Evolutionary conservation across 2,888 invertebrate species (phyloP).

Genomic region (Morpho achilles): DNA sequence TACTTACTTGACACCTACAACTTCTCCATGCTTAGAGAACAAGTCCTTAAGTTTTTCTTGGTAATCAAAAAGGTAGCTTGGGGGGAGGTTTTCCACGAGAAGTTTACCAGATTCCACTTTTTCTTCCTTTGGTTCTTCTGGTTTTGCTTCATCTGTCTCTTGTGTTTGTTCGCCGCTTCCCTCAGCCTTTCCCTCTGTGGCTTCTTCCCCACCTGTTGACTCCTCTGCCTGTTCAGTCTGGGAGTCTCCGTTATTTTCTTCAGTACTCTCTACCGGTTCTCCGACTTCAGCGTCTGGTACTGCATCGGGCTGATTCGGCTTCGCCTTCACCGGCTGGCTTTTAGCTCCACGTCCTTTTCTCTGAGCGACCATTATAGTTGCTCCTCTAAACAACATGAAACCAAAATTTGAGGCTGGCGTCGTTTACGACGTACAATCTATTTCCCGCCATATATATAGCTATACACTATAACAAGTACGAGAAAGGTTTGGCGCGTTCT

Average conservation of each 20-base stretch:
- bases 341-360: conserved; percentile 71
- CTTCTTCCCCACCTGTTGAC: background rate
- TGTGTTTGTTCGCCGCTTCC: conserved; percentile 35
- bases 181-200: conserved; percentile 35
- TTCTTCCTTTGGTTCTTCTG: conserved; percentile 60
- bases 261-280: conserved; percentile 38
- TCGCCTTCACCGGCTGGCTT: conserved; percentile 58
- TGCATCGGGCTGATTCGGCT: conserved; percentile 35
- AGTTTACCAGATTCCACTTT: conserved; percentile 74
- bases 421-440: conserved; percentile 23
- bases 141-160: conserved; percentile 42
- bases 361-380: conserved; percentile 62
- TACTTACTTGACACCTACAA: conserved; percentile 65
- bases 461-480: conserved; percentile 21
- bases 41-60: conserved; percentile 73
- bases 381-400: conserved; percentile 22
- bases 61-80: conserved; percentile 69
- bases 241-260: conserved; percentile 62
- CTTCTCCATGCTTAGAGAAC: conserved; percentile 70
- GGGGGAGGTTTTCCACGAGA: conserved; percentile 69
- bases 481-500: conserved; percentile 53
- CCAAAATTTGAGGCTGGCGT: background rate
- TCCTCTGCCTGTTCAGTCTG: conserved; percentile 36
- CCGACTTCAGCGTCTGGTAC: conserved; percentile 20
- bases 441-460: conserved; percentile 57